Evolutionary conservation across 1,140 invertebrate species (phyloP), one percentile per base, ranked within the genome.

Genomic region (Lucilia sericata): DNA sequence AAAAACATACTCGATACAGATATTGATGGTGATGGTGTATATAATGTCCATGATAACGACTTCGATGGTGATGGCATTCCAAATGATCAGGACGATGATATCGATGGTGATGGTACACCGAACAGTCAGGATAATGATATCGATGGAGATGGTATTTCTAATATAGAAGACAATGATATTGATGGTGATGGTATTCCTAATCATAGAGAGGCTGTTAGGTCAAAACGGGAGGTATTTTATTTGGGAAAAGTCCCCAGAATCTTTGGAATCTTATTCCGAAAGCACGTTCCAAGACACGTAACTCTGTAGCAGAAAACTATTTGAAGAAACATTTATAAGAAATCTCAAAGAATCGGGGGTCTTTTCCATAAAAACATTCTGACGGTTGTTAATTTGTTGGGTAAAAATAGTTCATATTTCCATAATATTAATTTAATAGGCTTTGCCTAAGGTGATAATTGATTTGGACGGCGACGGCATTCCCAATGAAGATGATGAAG

Each of bases 151-250:
- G 87, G 88, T 2, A 87, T 89, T 74, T 86, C 86, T 55, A 89
- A 88, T 80, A 85, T 83, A 34, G 86, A 89, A 14, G 89, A 88
- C 47, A 86, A 88, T 51, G 89, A 91, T 83, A 80, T 91, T 84
- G 89, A 88, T 84, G 87, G 86, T 34, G 91, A 92, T 86, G 70
- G 91, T 55, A 86, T 87, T 51, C 92, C 91, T 8, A 92, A 92
- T 85, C 36, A 92, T 4, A 84, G 86, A 70, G 93, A 93, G 83
- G 10, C 91, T 25, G 85, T 86, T 30, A 93, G 10, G 65, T 10
- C 8, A 5, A 70, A 70, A 70, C n/a, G 9, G n/a, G 65, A 70
- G 65, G 65, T 70, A 70, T 70, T 70, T 25, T 70, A 70, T 70
- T 70, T 25, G 19, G 65, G 65, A 25, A 25, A 70, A 70, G 65